Evolutionary conservation across 2,888 invertebrate genomes (phyloP).

Genomic region (Eristalis tenax): DNA sequence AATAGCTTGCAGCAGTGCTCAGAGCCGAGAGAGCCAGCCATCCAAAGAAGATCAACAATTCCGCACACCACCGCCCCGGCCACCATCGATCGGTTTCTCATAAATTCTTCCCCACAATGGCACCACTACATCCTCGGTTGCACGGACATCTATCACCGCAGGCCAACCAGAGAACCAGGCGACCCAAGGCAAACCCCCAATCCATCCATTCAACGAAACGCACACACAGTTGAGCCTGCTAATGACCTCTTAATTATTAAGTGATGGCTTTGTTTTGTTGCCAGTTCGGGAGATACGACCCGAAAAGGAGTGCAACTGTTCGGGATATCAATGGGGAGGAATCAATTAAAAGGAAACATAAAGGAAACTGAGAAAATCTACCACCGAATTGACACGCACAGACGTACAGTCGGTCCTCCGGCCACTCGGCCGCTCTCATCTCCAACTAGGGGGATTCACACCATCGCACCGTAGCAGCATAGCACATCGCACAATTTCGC

Average conservation of each 20-base stretch:
- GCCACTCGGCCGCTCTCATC: no score
- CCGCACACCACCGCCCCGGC: background rate
- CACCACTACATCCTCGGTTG: slow-evolving; percentile 5
- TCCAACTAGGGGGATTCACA: no score
- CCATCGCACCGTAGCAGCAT: no score
- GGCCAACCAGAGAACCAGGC: background rate
- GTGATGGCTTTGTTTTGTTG: slow-evolving; percentile 38
- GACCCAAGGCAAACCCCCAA: background rate
- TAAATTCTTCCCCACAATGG: slow-evolving; percentile 29
- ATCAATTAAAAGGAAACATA: slow-evolving; percentile 60
- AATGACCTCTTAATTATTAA: slow-evolving; percentile 60
- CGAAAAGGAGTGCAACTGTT: slow-evolving; percentile 34
- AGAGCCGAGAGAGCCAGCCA: background rate
- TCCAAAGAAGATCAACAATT: background rate
- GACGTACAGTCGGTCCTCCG: no score
- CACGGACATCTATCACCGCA: background rate
- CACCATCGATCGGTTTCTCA: background rate
- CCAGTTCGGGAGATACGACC: background rate
- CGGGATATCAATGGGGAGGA: slow-evolving; percentile 45
- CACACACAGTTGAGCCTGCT: slow-evolving; percentile 36
- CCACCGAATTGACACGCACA: slow-evolving; percentile 48
- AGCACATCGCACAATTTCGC: slow-evolving; percentile 13
- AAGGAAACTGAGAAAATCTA: slow-evolving; percentile 47
- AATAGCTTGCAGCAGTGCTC: background rate
- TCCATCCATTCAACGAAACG: background rate